Evolutionary conservation across 2,113 vertebrate species (phyloP), one percentile per base, ranked within the genome.

Genomic region (Apaloderma vittatum): DNA sequence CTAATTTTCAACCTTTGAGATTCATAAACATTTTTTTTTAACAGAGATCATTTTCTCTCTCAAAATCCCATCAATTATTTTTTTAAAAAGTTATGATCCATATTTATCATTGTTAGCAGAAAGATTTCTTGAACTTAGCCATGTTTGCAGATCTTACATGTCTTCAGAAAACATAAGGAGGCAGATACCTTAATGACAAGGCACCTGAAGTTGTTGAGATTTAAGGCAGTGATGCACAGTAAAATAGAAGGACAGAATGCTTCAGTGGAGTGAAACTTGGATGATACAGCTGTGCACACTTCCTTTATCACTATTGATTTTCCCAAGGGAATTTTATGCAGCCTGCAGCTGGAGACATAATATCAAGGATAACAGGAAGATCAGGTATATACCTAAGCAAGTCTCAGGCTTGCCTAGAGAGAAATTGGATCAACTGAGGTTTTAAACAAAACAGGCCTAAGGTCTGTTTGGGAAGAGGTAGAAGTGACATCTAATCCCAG

Each of bases 281-380:
- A 77, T 76, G 45, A 79, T 34, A 55, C 1, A 73, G n/a, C 32
- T 93, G 80, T 91, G 55, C 76, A 77, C 84, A 29, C 63, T 93
- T 86, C 68, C 63, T 80, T 91, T 83, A 79, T 57, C 63, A 37
- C 45, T 84, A 86, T 30, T 74, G 76, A 88, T 93, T 90, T 90
- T 77, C 32, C 48, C 73, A 66, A 77, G 43, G 10, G 32, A 92
- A 74, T 88, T 80, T 80, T 91, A 86, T 76, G 67, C 22, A 80
- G 36, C 19, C 70, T 92, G 88, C 46, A 62, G 22, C 43, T 76
- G 13, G 54, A 91, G 55, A 77, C 9, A 15, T 27, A 66, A 24
- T 86, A 83, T 36, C 29, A 90, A 46, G 74, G 46, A 70, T 15
- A 92, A 34, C 10, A 72, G 48, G 72, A 93, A 96, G 85, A 91